phyloP scores from a whole-genome alignment of 2,113 vertebrate species.

The Opisthocomus hoazin region DNA sequence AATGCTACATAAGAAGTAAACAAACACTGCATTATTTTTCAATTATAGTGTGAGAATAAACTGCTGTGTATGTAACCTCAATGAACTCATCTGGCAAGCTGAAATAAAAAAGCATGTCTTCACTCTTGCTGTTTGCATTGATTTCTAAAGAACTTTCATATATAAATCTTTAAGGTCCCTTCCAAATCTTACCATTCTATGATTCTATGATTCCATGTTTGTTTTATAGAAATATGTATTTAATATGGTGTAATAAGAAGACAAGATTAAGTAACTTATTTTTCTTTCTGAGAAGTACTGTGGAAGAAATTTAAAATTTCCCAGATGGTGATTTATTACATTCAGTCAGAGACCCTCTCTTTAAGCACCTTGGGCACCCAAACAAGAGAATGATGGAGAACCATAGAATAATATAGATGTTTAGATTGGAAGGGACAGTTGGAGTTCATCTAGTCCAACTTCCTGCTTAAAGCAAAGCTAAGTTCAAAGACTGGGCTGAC shows the following conservation, averaged over 20 bases:
- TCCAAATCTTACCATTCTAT: no score
- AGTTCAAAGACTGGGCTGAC: not conserved
- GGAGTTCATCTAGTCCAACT: not conserved
- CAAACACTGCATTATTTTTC: not conserved
- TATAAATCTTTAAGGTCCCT: no score
- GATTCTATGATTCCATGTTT: no score
- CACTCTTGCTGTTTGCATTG: not conserved
- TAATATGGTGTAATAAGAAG: not conserved
- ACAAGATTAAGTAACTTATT: not conserved
- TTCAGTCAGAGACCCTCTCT: not conserved
- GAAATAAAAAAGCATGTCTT: not conserved
- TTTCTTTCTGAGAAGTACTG: not conserved
- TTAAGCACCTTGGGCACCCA: not conserved
- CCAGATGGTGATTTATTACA: not conserved
- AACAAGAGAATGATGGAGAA: not conserved
- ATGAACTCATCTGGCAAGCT: not conserved
- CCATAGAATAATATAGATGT: not conserved
- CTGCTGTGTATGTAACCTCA: not conserved
- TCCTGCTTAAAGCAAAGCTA: not conserved
- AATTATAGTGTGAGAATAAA: not conserved
- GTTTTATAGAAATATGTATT: not conserved
- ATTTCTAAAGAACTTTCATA: not conserved
- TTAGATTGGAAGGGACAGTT: not conserved
- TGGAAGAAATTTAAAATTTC: not conserved
- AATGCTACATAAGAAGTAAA: not conserved